Evolutionary conservation across 1,140 invertebrate genomes (phyloP).

Genomic region (Stenopsyche tienmushanensis): DNA sequence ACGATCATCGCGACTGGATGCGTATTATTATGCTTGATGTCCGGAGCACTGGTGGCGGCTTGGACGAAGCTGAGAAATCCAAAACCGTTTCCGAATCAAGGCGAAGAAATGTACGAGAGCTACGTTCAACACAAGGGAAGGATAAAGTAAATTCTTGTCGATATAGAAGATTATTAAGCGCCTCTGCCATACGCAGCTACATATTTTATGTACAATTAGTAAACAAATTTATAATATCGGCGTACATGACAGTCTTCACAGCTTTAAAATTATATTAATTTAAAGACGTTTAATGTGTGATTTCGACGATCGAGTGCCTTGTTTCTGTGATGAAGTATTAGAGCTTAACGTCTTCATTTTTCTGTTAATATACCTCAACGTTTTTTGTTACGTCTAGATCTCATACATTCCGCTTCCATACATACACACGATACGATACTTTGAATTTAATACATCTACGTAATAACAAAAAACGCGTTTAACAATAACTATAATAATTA

Average conservation of each 20-base stretch:
- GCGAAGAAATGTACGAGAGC: slow-evolving; percentile 57
- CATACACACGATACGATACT: too few relatives aligned
- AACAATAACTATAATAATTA: not conserved
- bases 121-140: slow-evolving; percentile 73
- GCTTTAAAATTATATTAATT: not conserved
- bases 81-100: slow-evolving; percentile 52
- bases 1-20: slow-evolving; percentile 71
- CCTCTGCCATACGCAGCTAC: slow-evolving; percentile 27
- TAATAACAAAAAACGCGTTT: not conserved
- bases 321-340: too few relatives aligned
- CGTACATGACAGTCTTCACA: not conserved
- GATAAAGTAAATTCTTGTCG: slow-evolving; percentile 58
- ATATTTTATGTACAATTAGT: not conserved
- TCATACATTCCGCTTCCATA: too few relatives aligned
- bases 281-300: not conserved
- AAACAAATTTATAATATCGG: not conserved
- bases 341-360: too few relatives aligned
- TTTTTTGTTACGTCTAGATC: too few relatives aligned
- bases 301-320: not conserved
- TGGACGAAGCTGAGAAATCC: slow-evolving; percentile 67
- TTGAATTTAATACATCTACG: not conserved
- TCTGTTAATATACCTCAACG: too few relatives aligned
- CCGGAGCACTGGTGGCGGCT: slow-evolving; percentile 68
- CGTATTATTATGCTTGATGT: slow-evolving; percentile 66
- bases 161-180: not conserved